These are phyloP conservation scores for Taphrorychus bicolor DNA, from an alignment of 2,888 invertebrate genomes.

Conservation along the genomic window DNA sequence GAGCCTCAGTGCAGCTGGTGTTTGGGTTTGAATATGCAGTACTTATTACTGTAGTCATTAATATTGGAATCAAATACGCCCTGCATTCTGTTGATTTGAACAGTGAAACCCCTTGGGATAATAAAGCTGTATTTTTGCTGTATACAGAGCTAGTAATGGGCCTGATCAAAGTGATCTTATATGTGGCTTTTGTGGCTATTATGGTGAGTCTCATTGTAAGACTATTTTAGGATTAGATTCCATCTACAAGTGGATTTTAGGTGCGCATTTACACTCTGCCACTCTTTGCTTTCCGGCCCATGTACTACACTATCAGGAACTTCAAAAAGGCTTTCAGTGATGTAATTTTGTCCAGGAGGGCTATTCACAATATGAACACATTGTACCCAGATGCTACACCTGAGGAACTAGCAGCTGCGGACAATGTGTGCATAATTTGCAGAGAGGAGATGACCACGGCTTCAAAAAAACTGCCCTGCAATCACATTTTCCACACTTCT, in stretches of 20 bases:
- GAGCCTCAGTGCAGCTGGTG: constrained; percentile 96
- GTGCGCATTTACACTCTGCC: constrained; percentile 88
- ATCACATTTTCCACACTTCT: constrained; percentile 98
- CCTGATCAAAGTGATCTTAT: constrained; percentile 65
- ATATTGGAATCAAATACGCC: constrained; percentile 91
- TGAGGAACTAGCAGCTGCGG: constrained; percentile 89
- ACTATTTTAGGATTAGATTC: neutral
- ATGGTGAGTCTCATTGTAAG: constrained; percentile 75
- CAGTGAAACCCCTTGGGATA: constrained; percentile 98
- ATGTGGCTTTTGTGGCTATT: constrained; percentile 90
- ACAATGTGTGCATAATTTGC: constrained; percentile 99
- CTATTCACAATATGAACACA: constrained; percentile 98
- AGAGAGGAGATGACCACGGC: constrained; percentile 76
- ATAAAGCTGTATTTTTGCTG: constrained; percentile 95
- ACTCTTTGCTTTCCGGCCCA: constrained; percentile 96
- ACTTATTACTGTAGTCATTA: constrained; percentile 89
- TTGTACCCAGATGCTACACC: constrained; percentile 95
- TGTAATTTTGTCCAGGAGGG: constrained; percentile 94
- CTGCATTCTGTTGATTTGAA: constrained; percentile 88
- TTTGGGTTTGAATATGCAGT: constrained; percentile 99
- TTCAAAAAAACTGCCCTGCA: constrained; percentile 97
- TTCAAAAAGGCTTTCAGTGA: constrained; percentile 98
- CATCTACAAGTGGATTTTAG: constrained; percentile 24
- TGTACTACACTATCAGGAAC: constrained; percentile 98
- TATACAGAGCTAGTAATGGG: constrained; percentile 95